Evolutionary conservation across 92 coral and sea anemone genomes (phyloP).

Genomic region (Isaurus tuberculatus): DNA sequence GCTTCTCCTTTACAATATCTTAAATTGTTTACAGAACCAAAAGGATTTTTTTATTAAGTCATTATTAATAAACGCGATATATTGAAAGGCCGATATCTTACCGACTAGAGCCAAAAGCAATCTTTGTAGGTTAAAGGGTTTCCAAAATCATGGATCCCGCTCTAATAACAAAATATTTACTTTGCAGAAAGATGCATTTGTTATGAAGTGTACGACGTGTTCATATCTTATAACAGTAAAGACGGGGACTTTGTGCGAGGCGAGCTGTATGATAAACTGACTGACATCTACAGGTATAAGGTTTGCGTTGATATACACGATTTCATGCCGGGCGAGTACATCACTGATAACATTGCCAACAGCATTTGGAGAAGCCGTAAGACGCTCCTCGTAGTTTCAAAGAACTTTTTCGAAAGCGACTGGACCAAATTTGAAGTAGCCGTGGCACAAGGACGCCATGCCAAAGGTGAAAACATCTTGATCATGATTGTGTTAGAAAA

Average conservation of each 20-base stretch:
- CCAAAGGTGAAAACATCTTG: constrained; percentile 58
- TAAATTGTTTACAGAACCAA: too few relatives aligned
- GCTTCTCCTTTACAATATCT: too few relatives aligned
- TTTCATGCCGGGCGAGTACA: constrained; percentile 54
- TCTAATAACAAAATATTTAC: background rate
- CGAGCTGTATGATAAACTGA: constrained; percentile 43
- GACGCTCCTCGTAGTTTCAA: constrained; percentile 59
- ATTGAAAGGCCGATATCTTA: too few relatives aligned
- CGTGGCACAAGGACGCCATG: constrained; percentile 64
- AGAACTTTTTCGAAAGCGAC: constrained; percentile 58
- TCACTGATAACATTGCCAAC: constrained; percentile 60
- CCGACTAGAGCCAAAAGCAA: too few relatives aligned
- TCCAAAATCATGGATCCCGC: too few relatives aligned
- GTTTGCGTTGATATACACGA: constrained; percentile 68
- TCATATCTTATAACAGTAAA: constrained; percentile 62
- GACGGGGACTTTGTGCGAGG: constrained; percentile 64
- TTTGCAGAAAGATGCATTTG: constrained; percentile 23
- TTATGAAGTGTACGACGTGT: constrained; percentile 57
- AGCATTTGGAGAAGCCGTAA: constrained; percentile 68
- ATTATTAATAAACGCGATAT: too few relatives aligned
- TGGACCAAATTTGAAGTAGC: constrained; percentile 72
- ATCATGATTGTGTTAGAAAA: constrained; percentile 61
- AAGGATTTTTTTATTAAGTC: too few relatives aligned
- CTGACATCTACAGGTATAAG: constrained; percentile 41
- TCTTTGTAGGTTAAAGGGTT: too few relatives aligned